Conservation (phyloP, 2,888 invertebrate species). For the Cephus runcator region DNA sequence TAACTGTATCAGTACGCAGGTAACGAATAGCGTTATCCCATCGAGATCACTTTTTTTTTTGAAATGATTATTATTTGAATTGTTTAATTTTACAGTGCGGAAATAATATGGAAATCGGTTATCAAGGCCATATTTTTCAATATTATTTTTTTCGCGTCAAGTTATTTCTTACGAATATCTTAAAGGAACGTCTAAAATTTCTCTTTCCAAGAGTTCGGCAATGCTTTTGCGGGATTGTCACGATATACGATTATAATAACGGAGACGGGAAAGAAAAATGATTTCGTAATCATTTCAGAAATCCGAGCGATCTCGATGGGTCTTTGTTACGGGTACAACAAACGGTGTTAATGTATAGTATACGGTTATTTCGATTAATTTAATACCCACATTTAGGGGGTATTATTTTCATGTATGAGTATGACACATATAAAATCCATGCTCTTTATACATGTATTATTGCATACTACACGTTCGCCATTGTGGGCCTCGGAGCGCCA, state of each 20-base stretch:
- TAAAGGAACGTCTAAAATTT: background rate
- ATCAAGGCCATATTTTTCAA: background rate
- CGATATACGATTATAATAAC: background rate
- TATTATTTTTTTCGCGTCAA: background rate
- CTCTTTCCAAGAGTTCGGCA: background rate
- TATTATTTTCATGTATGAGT: constrained; percentile 21
- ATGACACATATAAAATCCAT: constrained; percentile 41
- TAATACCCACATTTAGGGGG: background rate
- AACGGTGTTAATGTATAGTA: constrained; percentile 1
- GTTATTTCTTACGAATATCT: background rate
- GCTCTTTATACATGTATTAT: constrained; percentile 47
- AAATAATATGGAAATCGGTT: background rate
- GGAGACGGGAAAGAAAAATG: background rate
- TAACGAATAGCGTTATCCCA: background rate
- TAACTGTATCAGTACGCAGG: background rate
- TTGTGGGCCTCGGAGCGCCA: constrained; percentile 15
- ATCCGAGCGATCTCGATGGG: background rate
- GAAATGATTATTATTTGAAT: background rate
- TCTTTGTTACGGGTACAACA: background rate
- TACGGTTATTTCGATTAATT: constrained; percentile 1
- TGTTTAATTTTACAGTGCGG: background rate
- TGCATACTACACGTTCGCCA: constrained; percentile 52
- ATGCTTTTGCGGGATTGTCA: background rate
- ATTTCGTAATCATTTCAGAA: background rate
- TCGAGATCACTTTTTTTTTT: background rate